phyloP scores from a whole-genome alignment of 2,113 vertebrate species.

The Ondatra zibethicus region DNA sequence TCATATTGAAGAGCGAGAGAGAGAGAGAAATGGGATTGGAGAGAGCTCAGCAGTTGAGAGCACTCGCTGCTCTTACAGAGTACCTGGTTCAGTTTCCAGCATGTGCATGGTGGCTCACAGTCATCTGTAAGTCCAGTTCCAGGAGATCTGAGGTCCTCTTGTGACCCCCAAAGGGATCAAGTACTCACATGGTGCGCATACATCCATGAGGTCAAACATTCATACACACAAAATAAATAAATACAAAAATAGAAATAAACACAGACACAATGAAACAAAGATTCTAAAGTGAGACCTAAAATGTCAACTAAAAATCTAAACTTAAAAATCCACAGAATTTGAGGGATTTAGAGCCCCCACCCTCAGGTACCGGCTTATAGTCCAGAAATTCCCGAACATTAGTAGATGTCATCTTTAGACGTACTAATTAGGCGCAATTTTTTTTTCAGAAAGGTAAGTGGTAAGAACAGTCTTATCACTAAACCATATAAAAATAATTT shows the following conservation, averaged over 20 bases:
- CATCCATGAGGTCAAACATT: neutral
- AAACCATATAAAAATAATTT: neutral
- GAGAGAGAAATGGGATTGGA: neutral
- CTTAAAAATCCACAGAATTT: neutral
- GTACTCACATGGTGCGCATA: neutral
- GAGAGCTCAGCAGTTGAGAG: neutral
- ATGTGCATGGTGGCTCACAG: neutral
- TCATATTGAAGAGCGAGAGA: neutral
- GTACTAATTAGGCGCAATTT: neutral
- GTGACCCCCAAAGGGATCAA: neutral
- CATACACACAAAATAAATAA: neutral
- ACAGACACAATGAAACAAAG: neutral
- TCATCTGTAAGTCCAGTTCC: neutral
- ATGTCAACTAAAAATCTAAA: conserved; percentile 17
- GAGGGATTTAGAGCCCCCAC: neutral
- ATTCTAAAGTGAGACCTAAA: neutral
- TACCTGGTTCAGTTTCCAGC: neutral
- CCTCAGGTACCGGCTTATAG: neutral
- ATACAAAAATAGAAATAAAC: neutral
- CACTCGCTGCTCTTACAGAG: neutral
- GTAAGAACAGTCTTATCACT: neutral
- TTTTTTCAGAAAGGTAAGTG: neutral
- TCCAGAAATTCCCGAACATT: neutral
- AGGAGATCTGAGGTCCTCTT: neutral
- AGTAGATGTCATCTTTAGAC: neutral